A percentile compares a stretch with the other conserved stretches of the same genome.
phyloP scores from a whole-genome alignment of 2,113 vertebrate genomes.

The Scytalopus superciliaris region DNA sequence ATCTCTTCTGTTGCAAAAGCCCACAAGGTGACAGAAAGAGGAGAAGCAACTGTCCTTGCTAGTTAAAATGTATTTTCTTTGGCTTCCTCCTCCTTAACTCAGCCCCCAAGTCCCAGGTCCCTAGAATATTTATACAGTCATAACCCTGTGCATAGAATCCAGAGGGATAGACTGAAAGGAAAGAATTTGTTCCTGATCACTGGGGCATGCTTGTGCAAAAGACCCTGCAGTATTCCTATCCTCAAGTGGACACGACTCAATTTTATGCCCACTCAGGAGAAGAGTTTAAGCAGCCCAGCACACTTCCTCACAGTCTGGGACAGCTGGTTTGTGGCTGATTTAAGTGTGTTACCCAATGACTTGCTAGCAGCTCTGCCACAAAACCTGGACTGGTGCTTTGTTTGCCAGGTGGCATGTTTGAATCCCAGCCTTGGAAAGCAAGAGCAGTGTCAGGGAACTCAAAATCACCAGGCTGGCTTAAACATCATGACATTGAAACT shows the following conservation, averaged over 20 bases:
- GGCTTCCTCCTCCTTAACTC: neutral
- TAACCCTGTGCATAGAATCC: constrained; percentile 14
- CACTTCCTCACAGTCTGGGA: neutral
- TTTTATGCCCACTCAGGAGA: neutral
- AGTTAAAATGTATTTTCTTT: constrained; percentile 55
- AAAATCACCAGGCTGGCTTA: neutral
- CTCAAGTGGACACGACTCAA: constrained; percentile 9
- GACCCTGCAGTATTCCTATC: constrained; percentile 22
- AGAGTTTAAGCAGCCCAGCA: neutral
- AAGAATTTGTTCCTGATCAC: constrained; percentile 26
- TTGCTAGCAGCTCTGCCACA: neutral
- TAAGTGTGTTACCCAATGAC: neutral
- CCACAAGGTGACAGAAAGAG: constrained; percentile 18
- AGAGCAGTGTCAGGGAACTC: neutral
- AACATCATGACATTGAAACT: neutral
- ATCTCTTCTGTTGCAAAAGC: constrained; percentile 38
- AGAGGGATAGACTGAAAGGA: constrained; percentile 17
- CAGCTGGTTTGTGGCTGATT: constrained; percentile 14
- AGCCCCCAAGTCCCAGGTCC: constrained; percentile 23
- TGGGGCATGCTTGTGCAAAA: constrained; percentile 44
- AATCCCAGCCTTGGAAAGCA: neutral
- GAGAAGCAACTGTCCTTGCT: neutral
- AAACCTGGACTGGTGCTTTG: neutral
- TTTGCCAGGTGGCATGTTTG: neutral
- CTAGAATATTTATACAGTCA: constrained; percentile 50